Evolutionary conservation across 2,888 invertebrate genomes (phyloP), one percentile per base, ranked within the genome.

Genomic region (Margaritifera margaritifera): DNA sequence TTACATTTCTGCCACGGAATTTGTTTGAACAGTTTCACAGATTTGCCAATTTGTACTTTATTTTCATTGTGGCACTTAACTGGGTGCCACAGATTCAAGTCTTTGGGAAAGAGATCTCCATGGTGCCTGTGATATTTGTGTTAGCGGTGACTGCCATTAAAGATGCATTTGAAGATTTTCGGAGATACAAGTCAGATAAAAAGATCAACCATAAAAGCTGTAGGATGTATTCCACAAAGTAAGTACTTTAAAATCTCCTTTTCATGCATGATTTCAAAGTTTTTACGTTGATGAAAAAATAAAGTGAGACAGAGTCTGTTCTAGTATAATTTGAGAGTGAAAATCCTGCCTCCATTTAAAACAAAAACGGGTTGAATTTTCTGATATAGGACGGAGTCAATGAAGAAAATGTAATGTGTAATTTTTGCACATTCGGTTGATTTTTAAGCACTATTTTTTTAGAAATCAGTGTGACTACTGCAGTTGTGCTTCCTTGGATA

Each of bases 11-110:
- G 87, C 98, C 98, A 69, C 95, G 97, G 91, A 98, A 98, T 91
- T 92, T 99, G 74, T 93, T 98, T 90, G 98, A 98, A 91, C 98
- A 99, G 91, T 98, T 99, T 90, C 98, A 98, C 91, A 93, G 98
- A 75, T 96, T 97, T 88, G 98, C 98, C 77, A 99, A 99, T 92
- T 92, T 99, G 86, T 99, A 98, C 92, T 99, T 99, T 91, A 94
- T 98, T 88, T 96, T 97, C 89, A 97, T 99, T 89, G 97, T 98
- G 84, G 91, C 97, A 83, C 93, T 98, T 78, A 98, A 98, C 91
- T 98, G 97, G 97, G 94, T 98, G 88, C 97, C 97, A 4, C 93
- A 94, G 53, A 84, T 88, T 20, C 81, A 95, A 91, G 97, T 97
- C 5, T 97, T 98, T 91, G 97, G 96, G 75, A 97, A 97, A 89